Base-by-base conservation (phyloP, 35 echinoderm and acorn worm genomes). In the Antedon bifida region DNA sequence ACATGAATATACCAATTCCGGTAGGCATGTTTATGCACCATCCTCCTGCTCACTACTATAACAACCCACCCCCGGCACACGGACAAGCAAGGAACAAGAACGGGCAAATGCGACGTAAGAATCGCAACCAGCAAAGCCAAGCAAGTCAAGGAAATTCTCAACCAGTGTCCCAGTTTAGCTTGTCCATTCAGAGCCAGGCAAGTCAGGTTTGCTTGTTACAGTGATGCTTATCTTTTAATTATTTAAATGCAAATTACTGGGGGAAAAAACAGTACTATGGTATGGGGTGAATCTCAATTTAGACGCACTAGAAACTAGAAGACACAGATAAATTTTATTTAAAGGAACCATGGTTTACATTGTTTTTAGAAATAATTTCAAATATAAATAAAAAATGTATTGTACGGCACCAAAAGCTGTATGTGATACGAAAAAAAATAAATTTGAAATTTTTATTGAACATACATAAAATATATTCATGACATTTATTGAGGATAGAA, bases 21-120 rank as follows among this genome's bases (percentile, higher is more conserved):
- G 93, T 97, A 19, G 92, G 92, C 84, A 92, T 97, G 93, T 97
- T 97, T 78, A 92, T 97, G 93, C 87, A 87, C 38, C 93, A 90
- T 7, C 90, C 89, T 45, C 91, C 90, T 39, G 89, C 89, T n/a
- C 92, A 86, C 90, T 97, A 86, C 90, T 92, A 97, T 87, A 88
- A 89, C 35, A 85, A 86, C n/a, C 64, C 75, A 14, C 75, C 87
- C 12, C 91, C 86, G 1, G 44, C 87, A 26, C 42, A 76, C 28
- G 83, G 83, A 11, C 76, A 29, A 55, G 11, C 84, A 44, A 75
- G 75, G 0, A 31, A 31, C 0, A 36, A 79, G 76, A 39, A 76
- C 30, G 35, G 76, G 36, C 74, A 77, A 32, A 30, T 33, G 30
- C 26, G 44, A 29, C 75, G 84, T 46, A 64, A 64, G 51, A 12